These are phyloP conservation scores for Indicator maculatus DNA, from an alignment of 2,113 vertebrate genomes.

Conservation along the genomic window DNA sequence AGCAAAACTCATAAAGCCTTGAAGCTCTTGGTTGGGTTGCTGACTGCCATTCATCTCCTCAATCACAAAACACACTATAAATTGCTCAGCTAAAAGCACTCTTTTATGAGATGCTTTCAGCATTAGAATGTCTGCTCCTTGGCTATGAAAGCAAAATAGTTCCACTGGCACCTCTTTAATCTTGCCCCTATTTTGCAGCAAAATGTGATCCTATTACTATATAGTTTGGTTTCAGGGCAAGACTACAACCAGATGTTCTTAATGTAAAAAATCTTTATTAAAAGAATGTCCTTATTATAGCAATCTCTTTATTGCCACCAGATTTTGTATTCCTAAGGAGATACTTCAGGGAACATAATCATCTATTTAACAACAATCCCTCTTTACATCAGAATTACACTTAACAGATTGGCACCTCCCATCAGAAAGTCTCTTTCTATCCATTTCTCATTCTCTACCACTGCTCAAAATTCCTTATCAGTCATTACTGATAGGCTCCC, in stretches of 20 bases:
- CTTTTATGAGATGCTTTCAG: not conserved
- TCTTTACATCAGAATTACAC: not conserved
- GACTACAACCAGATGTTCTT: conserved; percentile 45
- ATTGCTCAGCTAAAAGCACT: not conserved
- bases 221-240: not conserved
- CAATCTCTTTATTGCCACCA: not conserved
- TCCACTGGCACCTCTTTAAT: conserved; percentile 22
- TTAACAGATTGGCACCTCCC: not conserved
- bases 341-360: not conserved
- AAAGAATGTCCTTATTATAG: not conserved
- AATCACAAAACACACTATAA: not conserved
- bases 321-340: not conserved
- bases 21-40: not conserved
- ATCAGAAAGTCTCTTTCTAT: not conserved
- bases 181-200: not conserved
- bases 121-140: not conserved
- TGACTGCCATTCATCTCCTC: not conserved
- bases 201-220: not conserved
- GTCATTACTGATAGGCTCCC: not conserved
- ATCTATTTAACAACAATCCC: not conserved
- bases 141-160: not conserved
- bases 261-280: not conserved
- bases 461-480: not conserved
- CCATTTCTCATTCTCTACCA: not conserved
- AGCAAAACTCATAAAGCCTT: not conserved